These are phyloP conservation scores for Anguilla rostrata DNA, from an alignment of 2,113 vertebrate genomes.

Conservation along the genomic window DNA sequence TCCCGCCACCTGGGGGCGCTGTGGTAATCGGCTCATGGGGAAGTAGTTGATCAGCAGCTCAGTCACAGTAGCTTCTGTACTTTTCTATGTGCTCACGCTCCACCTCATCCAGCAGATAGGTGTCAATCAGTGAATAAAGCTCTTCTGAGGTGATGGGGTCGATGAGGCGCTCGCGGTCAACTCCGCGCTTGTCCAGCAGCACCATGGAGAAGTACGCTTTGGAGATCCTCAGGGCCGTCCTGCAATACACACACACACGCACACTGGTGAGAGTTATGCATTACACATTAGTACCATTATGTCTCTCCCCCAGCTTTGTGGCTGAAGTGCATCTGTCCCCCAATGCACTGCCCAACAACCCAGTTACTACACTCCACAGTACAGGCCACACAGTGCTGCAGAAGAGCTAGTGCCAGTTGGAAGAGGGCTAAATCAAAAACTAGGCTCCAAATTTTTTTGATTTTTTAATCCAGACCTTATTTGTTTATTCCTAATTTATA, in stretches of 20 bases:
- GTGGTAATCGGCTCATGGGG: slow-evolving; percentile 35
- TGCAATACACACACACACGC: slow-evolving; percentile 44
- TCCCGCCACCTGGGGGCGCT: slow-evolving; percentile 26
- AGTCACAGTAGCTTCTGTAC: slow-evolving; percentile 79
- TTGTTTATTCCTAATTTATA: too few species aligned
- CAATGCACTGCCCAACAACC: too few species aligned
- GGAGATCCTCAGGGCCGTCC: slow-evolving; percentile 82
- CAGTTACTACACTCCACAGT: too few species aligned
- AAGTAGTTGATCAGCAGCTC: slow-evolving; percentile 14
- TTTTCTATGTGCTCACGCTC: slow-evolving; percentile 69
- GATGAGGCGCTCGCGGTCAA: slow-evolving; percentile 87
- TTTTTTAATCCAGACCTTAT: too few species aligned
- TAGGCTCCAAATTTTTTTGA: too few species aligned
- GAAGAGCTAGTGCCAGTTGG: too few species aligned
- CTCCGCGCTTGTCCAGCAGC: slow-evolving; percentile 82
- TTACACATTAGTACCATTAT: background rate
- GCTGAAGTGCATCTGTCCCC: too few species aligned
- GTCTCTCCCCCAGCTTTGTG: too few species aligned
- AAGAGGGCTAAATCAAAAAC: too few species aligned
- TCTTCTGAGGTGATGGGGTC: slow-evolving; percentile 77
- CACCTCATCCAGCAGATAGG: slow-evolving; percentile 78
- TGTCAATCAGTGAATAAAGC: slow-evolving; percentile 85
- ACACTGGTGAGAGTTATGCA: background rate
- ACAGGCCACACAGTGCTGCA: too few species aligned
- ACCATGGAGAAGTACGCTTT: slow-evolving; percentile 85